A percentile compares a stretch with the other conserved stretches of the same genome.
phyloP scores from a whole-genome alignment of 2,888 invertebrate genomes.

The Apamea epomidion region DNA sequence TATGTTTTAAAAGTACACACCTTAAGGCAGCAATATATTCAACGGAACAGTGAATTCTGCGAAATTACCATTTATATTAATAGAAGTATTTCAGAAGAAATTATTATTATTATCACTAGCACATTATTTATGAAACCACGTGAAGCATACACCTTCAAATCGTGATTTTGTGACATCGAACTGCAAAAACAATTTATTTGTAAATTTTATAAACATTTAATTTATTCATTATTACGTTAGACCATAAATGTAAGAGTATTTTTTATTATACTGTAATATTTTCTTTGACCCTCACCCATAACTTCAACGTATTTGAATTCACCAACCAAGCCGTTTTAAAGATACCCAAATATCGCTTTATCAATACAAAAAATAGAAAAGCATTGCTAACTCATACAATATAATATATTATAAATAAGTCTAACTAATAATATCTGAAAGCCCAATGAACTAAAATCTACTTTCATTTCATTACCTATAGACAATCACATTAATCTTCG shows the following conservation, averaged over 20 bases:
- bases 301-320: background rate
- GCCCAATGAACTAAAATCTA: background rate
- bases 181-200: constrained; percentile 2
- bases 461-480: background rate
- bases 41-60: background rate
- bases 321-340: background rate
- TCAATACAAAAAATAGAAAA: background rate
- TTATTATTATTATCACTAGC: background rate
- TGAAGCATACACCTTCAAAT: constrained; percentile 4
- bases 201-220: constrained; percentile 5
- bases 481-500: background rate
- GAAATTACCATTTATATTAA: background rate
- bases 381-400: background rate
- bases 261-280: background rate
- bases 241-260: constrained; percentile 38
- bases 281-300: background rate
- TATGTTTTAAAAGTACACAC: background rate
- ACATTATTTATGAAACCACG: background rate
- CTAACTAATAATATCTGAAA: background rate
- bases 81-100: background rate
- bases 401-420: background rate
- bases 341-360: background rate
- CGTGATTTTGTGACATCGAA: constrained; percentile 9
- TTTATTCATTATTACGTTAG: constrained; percentile 3
- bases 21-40: background rate